These are phyloP conservation scores for Scaptomyza parva DNA, from an alignment of 2,888 invertebrate genomes.

Conservation along the genomic window DNA sequence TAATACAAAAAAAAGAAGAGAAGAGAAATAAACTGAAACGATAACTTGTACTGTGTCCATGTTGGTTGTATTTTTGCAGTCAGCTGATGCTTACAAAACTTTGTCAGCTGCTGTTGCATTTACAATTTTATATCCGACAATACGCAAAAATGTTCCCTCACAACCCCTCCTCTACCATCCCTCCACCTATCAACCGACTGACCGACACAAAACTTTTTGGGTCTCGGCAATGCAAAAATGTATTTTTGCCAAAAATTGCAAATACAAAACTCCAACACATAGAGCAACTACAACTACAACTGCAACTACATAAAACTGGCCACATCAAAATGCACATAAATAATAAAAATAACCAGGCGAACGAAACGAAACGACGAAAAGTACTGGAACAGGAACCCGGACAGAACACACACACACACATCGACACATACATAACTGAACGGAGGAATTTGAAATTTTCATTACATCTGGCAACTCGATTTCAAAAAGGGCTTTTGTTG, in stretches of 20 bases:
- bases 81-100: conserved; percentile 47
- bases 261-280: conserved; percentile 41
- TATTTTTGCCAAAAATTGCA: conserved; percentile 47
- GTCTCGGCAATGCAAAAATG: conserved; percentile 33
- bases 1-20: not conserved
- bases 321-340: conserved; percentile 81
- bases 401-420: conserved; percentile 11
- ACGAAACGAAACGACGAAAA: conserved; percentile 29
- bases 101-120: conserved; percentile 52
- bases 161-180: too few relatives aligned
- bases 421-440: conserved; percentile 9
- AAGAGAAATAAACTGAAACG: too few relatives aligned
- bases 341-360: conserved; percentile 71
- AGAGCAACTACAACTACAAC: conserved; percentile 1
- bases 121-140: conserved; percentile 63
- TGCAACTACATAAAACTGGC: conserved; percentile 47
- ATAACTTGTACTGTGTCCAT: conserved; percentile 7
- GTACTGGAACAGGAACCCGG: conserved; percentile 63
- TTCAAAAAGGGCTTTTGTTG: conserved; percentile 67
- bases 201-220: conserved; percentile 45
- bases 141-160: conserved; percentile 44
- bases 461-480: not conserved
- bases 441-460: conserved; percentile 12
- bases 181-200: not conserved
- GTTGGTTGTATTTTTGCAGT: conserved; percentile 13